These are phyloP conservation scores for Drosophila bifasciata DNA, from an alignment of 1,140 invertebrate genomes.

Conservation along the genomic window DNA sequence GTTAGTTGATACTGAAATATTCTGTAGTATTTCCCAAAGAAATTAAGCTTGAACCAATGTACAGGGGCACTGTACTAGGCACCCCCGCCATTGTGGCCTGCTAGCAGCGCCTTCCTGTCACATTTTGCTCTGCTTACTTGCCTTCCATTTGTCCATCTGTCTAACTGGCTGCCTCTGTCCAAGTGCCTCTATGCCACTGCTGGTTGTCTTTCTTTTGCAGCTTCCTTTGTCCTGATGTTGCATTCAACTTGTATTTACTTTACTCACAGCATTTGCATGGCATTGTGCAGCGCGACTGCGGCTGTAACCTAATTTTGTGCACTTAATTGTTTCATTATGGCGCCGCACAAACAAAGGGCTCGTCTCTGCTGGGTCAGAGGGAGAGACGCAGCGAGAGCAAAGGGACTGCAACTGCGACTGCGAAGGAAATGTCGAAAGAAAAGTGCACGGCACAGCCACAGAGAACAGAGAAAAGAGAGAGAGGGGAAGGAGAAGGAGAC, in stretches of 20 bases:
- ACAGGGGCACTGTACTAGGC: neutral
- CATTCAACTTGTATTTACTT: constrained; percentile 69
- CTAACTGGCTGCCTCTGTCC: constrained; percentile 11
- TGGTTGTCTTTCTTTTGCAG: constrained; percentile 33
- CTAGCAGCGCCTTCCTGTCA: constrained; percentile 45
- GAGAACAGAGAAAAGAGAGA: too few species aligned
- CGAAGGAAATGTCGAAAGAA: constrained; percentile 65
- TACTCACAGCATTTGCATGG: constrained; percentile 77
- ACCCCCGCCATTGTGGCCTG: constrained; percentile 23
- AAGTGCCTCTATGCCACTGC: constrained; percentile 27
- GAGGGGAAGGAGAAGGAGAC: too few species aligned
- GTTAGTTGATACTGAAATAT: too few species aligned
- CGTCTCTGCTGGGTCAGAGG: constrained; percentile 22
- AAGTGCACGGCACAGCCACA: constrained; percentile 12
- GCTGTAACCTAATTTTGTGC: constrained; percentile 80
- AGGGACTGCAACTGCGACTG: constrained; percentile 21
- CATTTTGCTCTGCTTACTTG: constrained; percentile 45
- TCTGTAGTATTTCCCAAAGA: neutral
- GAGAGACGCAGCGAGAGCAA: constrained; percentile 2
- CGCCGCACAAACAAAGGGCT: constrained; percentile 75
- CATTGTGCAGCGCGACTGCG: constrained; percentile 63
- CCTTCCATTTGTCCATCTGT: neutral
- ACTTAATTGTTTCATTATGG: constrained; percentile 82
- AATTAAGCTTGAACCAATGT: constrained; percentile 9
- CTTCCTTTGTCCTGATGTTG: constrained; percentile 37